Percentiles rank a stretch among this genome's conserved stretches.
These are phyloP conservation scores for Aselliscus stoliczkanus DNA, from an alignment of 2,797 vertebrate genomes.

Conservation along the genomic window DNA sequence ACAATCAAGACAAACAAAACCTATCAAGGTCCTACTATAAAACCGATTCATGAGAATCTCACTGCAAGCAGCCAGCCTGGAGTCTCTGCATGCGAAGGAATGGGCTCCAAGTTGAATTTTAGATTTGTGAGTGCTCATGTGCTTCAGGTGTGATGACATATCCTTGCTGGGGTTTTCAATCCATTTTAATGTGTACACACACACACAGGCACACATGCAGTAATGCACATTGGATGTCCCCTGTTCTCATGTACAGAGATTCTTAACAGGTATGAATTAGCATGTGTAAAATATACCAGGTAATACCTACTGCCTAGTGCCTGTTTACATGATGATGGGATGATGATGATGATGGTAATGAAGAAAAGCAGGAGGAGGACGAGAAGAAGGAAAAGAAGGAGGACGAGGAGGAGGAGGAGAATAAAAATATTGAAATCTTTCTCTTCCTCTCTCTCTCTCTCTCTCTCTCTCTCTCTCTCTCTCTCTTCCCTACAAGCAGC, in stretches of 20 bases:
- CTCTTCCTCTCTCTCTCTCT: too few species aligned
- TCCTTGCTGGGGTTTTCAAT: not conserved
- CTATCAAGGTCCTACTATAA: not conserved
- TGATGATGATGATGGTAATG: not conserved
- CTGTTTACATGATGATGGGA: not conserved
- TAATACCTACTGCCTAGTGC: rapidly evolving
- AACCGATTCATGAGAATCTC: not conserved
- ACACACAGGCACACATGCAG: rapidly evolving
- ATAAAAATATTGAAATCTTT: not conserved
- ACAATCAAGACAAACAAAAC: not conserved
- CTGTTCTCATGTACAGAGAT: rapidly evolving
- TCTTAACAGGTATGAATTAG: not conserved
- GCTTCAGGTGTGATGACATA: rapidly evolving
- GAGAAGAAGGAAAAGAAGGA: too few species aligned
- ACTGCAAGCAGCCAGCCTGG: not conserved
- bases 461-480: not conserved
- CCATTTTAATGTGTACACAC: too few species aligned
- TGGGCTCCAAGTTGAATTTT: not conserved
- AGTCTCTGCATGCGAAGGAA: not conserved
- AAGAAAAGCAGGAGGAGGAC: not conserved
- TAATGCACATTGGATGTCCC: rapidly evolving
- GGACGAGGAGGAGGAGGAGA: not conserved
- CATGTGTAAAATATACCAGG: not conserved
- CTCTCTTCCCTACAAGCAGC: not conserved
- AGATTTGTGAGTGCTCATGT: rapidly evolving